A percentile compares a stretch with the other conserved stretches of the same genome.
Conservation (phyloP, 2,888 invertebrate species). For the Lucinisca nassula region DNA sequence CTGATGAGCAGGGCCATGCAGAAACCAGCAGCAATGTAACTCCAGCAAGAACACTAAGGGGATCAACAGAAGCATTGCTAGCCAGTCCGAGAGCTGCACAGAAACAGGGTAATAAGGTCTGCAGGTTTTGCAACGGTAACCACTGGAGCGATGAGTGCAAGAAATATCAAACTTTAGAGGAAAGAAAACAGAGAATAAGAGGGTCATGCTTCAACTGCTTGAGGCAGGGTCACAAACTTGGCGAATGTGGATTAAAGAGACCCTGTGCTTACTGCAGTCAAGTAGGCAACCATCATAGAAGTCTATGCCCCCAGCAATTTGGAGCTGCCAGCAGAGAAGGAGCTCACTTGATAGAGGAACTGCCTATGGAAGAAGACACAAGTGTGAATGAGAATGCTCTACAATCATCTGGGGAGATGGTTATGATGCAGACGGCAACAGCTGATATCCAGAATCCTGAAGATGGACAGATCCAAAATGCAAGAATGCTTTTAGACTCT, state of each 20-base stretch:
- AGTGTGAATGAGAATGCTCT: conserved; percentile 15
- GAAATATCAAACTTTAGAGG: neutral
- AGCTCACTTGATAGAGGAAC: conserved; percentile 1
- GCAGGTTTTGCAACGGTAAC: neutral
- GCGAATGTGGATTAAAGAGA: conserved; percentile 6
- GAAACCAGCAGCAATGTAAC: neutral
- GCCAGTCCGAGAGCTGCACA: too few relatives aligned
- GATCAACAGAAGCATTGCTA: neutral
- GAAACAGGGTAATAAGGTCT: neutral
- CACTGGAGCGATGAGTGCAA: conserved; percentile 17
- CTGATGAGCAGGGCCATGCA: too few relatives aligned
- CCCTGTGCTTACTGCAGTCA: neutral
- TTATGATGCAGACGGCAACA: conserved; percentile 17
- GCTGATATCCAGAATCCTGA: neutral
- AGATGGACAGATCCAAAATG: neutral
- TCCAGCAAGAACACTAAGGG: neutral
- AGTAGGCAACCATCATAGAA: too few relatives aligned
- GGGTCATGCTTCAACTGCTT: neutral
- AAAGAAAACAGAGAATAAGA: neutral
- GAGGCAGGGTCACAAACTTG: neutral
- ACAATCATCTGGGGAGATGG: conserved; percentile 11
- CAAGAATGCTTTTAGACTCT: conserved; percentile 11
- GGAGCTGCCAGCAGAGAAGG: neutral
- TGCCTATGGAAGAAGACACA: neutral
- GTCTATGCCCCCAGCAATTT: conserved; percentile 10